Conservation (phyloP, 64 coral and sea anemone species). For the Platygyra sinensis region DNA sequence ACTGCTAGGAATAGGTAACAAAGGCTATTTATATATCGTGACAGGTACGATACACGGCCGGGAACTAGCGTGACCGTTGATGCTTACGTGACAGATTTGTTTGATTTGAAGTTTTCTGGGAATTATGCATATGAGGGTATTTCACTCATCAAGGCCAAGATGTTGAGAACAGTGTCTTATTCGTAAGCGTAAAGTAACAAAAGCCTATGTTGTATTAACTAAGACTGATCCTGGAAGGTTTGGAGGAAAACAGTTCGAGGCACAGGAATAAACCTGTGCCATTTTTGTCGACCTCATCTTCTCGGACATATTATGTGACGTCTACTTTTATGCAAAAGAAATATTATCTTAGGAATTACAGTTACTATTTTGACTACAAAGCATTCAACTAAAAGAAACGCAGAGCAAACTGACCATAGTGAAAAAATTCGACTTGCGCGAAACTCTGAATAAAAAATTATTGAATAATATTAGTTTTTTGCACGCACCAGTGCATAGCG, state of each 20-base stretch:
- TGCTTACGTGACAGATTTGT: not conserved
- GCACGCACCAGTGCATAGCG: not conserved
- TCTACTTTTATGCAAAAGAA: not conserved
- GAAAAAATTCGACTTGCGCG: not conserved
- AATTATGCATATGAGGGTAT: not conserved
- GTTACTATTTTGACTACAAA: not conserved
- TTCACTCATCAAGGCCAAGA: not conserved
- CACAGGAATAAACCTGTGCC: not conserved
- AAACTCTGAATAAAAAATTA: not conserved
- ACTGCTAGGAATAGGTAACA: not conserved
- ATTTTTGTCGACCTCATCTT: not conserved
- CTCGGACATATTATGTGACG: not conserved
- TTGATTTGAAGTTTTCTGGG: not conserved
- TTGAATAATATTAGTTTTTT: not conserved
- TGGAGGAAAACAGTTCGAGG: not conserved
- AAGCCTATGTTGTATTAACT: not conserved
- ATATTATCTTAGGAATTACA: not conserved
- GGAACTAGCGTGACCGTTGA: not conserved
- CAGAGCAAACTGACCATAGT: not conserved
- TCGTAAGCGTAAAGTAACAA: not conserved
- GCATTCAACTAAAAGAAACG: not conserved
- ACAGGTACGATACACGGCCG: not conserved
- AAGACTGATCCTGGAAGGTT: not conserved
- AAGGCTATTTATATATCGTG: not conserved
- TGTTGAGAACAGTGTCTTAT: not conserved